Base-by-base conservation (phyloP, 2,888 invertebrate species). In the Ormyrus nitidulus region DNA sequence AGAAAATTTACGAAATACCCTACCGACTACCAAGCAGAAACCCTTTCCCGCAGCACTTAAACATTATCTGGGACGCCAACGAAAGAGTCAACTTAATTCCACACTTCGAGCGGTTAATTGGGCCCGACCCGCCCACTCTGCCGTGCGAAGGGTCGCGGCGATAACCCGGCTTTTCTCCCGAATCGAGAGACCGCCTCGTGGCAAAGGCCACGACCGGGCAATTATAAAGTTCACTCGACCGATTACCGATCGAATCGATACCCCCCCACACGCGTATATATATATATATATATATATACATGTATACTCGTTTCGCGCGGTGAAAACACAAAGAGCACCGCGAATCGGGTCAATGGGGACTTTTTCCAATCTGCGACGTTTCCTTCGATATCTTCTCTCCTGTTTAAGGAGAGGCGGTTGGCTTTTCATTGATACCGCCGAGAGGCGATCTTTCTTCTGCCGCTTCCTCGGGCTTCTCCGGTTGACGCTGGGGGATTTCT, bases 131-230 rank as follows among this genome's bases (percentile, higher is more conserved):
- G 56, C 34, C 44, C 2, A 10, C 48, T 62, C 19, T 34, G 34
- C 34, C 48, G n/a, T 51, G 51, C 46, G 9, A 51, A 34, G 34
- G 19, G 54, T 62, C 76, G 44, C 48, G 11, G 56, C 58, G 58
- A 61, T 13, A 46, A 13, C n/a, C 19, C 44, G 13, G 4, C 49
- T 10, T 10, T 71, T 65, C 62, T 68, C n/a, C 48, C 13, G 5
- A 11, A 4, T 34, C 34, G 34, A 34, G 34, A 34, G 2, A 34
- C 51, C 5, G 49, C 19, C 7, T 11, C 46, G 7, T n/a, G 13
- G 19, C 8, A 78, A 49, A 62, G 78, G 68, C 62, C 79, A 75
- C 68, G 70, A 79, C 46, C 61, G 4, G 7, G 58, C 51, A 69
- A 74, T 75, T 69, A 74, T 46, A 56, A 66, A 74, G 56, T 49